Evolutionary conservation across 2,888 invertebrate species (phyloP).

Genomic region (Eubasilissa splendida): DNA sequence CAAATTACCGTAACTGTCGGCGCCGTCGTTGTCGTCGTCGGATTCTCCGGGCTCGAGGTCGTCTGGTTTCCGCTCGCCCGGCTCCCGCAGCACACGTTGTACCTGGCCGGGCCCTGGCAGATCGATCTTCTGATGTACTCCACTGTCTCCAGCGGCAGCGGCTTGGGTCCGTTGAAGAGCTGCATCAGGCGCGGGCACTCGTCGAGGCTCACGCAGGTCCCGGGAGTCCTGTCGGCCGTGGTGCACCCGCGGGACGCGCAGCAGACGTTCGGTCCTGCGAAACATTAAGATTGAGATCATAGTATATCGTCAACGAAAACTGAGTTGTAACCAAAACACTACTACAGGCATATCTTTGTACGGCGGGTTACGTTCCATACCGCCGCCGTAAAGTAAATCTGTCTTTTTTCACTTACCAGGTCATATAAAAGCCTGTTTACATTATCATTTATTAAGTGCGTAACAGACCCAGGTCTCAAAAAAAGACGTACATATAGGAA

Average conservation of each 20-base stretch:
- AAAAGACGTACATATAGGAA: too few species aligned
- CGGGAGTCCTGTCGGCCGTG: conserved; percentile 1
- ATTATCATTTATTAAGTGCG: too few species aligned
- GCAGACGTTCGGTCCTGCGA: background rate
- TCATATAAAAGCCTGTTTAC: too few species aligned
- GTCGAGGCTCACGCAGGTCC: conserved; percentile 42
- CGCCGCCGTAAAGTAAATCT: too few species aligned
- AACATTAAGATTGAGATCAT: too few species aligned
- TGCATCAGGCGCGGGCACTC: conserved; percentile 58
- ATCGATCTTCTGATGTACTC: conserved; percentile 58
- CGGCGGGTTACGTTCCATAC: too few species aligned
- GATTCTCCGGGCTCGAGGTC: too few species aligned
- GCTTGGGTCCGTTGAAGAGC: conserved; percentile 58
- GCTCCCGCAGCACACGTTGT: conserved; percentile 64
- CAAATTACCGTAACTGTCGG: background rate
- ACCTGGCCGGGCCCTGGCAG: conserved; percentile 61
- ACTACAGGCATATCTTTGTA: too few species aligned
- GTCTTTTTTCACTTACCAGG: too few species aligned
- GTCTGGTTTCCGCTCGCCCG: conserved; percentile 15
- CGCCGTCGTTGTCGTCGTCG: background rate
- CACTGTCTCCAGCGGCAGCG: conserved; percentile 32
- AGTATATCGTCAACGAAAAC: too few species aligned
- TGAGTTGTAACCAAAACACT: too few species aligned
- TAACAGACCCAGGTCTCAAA: too few species aligned
- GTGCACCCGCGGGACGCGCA: background rate